Conservation (phyloP, 2,888 invertebrate genomes). For the Uropetala carovei region DNA sequence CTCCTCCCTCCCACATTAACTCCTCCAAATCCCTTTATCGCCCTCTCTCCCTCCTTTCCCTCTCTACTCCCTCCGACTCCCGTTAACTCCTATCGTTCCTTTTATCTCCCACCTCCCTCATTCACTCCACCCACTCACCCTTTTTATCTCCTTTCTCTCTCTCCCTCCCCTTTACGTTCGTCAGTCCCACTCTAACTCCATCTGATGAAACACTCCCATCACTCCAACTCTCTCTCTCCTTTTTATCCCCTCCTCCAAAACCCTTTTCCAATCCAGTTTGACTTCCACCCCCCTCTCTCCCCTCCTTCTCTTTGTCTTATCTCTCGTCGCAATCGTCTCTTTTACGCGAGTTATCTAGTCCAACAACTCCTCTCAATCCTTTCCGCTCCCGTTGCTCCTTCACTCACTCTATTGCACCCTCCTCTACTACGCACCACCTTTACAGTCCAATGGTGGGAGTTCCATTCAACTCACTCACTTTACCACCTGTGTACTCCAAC, state of each 20-base stretch:
- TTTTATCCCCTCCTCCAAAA: background rate
- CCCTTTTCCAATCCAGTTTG: background rate
- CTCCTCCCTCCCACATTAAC: background rate
- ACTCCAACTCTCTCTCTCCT: background rate
- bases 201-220: constrained; percentile 21
- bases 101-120: background rate
- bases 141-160: background rate
- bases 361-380: constrained; percentile 13
- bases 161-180: background rate
- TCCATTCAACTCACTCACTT: background rate
- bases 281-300: background rate
- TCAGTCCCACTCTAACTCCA: constrained; percentile 7
- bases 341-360: constrained; percentile 29
- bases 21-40: background rate
- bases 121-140: background rate
- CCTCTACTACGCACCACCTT: background rate
- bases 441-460: background rate
- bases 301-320: background rate
- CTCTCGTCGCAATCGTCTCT: background rate
- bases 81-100: background rate
- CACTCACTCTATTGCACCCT: background rate
- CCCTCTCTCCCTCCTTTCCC: background rate
- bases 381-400: background rate
- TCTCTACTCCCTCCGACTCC: background rate
- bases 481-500: background rate